phyloP scores from a whole-genome alignment of 1,140 invertebrate genomes.

The Papilio helenus region DNA sequence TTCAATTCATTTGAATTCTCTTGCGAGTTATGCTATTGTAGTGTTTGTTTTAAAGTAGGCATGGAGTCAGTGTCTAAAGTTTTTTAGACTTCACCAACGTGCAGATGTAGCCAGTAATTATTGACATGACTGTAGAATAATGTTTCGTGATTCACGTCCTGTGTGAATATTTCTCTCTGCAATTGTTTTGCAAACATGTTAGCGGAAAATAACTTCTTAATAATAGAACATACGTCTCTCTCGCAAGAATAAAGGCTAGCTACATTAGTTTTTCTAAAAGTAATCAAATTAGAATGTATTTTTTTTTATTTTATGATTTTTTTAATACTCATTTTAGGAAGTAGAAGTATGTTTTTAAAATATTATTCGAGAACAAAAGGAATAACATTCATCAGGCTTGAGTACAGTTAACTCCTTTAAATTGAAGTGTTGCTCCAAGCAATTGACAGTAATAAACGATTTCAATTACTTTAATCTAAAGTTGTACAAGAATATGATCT shows the following conservation, averaged over 20 bases:
- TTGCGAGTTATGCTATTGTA: too few species aligned
- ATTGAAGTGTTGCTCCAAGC: conserved; percentile 20
- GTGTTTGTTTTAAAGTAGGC: too few species aligned
- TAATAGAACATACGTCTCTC: neutral
- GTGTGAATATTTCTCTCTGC: neutral
- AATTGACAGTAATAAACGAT: conserved; percentile 17
- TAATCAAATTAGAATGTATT: too few species aligned
- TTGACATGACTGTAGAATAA: neutral
- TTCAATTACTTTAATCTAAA: conserved; percentile 21
- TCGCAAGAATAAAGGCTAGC: too few species aligned
- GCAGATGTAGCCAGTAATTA: too few species aligned
- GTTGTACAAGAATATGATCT: neutral
- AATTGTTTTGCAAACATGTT: neutral
- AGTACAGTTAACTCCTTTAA: conserved; percentile 4
- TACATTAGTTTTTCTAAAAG: too few species aligned
- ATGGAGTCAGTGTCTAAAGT: too few species aligned
- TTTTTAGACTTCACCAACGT: too few species aligned
- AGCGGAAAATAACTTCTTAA: neutral
- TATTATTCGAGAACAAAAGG: neutral
- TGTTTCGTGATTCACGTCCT: conserved; percentile 1
- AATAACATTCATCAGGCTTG: conserved; percentile 6
- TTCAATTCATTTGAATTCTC: too few species aligned
- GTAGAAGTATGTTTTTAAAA: neutral
- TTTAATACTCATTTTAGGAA: neutral
- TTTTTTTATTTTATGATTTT: neutral